Evolutionary conservation across 2,113 vertebrate species (phyloP), one percentile per base, ranked within the genome.

Genomic region (Shinisaurus crocodilurus): DNA sequence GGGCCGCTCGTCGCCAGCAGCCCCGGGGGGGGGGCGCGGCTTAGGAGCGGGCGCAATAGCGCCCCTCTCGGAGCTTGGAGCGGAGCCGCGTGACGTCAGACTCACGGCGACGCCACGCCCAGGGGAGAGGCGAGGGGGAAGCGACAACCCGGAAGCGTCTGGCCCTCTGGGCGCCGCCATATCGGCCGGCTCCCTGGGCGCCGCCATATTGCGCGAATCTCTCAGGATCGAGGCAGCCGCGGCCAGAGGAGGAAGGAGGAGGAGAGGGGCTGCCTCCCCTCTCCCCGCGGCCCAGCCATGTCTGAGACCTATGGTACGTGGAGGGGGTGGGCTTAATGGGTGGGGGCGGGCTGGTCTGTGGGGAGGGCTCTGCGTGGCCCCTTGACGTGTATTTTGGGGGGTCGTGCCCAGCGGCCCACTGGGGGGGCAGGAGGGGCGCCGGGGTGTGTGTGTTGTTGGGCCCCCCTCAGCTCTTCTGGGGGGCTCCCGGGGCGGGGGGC

Each of bases 261-360:
- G 37, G 77, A n/a, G 13, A 40, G 1, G 83, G 83, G 50, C 80
- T 6, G 83, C 63, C 40, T 27, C 37, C 60, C 29, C 81, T 18
- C 81, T 7, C 20, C 37, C 60, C 82, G 27, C 45, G 23, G 37
- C 63, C 25, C 83, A 85, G 45, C 77, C 87, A 88, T 82, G 87
- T 88, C 87, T 15, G 87, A 88, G 87, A 72, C 87, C 20, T 88
- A 88, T n/a, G 87, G 87, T 88, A 18, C 15, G 10, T 20, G 54
- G 57, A 1, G 6, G 25, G 20, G 63, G 63, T 25, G 76, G 8
- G 79, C 74, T 75, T 75, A 20, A 6, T 37, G 15, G 13, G n/a
- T 8, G 74, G 74, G 37, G 37, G 1, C 4, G 74, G 15, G 20
- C 48, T 69, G 27, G 23, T 6, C 27, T 69, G 67, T 6, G 67